phyloP scores from a whole-genome alignment of 2,113 vertebrate species.

The Dascyllus trimaculatus region DNA sequence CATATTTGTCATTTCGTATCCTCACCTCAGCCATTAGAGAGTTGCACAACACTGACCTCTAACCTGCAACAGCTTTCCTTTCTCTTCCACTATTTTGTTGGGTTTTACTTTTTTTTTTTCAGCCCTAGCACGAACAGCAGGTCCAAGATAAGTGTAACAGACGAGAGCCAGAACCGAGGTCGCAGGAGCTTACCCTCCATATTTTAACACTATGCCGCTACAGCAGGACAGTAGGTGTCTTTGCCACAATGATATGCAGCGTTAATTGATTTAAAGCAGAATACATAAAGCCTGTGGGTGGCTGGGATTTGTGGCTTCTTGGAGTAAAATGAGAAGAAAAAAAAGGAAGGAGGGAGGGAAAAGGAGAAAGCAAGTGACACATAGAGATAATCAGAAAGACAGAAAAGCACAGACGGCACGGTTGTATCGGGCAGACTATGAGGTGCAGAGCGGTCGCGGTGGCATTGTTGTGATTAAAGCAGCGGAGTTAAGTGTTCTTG shows the following conservation, averaged over 20 bases:
- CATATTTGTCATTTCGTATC: slow-evolving; percentile 15
- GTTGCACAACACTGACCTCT: slow-evolving; percentile 26
- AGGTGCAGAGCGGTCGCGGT: neutral
- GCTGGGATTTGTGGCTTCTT: slow-evolving; percentile 20
- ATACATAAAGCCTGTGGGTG: slow-evolving; percentile 1
- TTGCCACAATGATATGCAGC: slow-evolving; percentile 29
- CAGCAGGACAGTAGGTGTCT: slow-evolving; percentile 25
- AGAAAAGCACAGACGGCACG: neutral
- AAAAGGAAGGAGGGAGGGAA: neutral
- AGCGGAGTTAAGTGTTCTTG: slow-evolving; percentile 48
- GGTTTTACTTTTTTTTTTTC: neutral
- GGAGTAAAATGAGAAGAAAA: neutral
- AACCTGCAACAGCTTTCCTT: slow-evolving; percentile 6
- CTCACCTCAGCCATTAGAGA: slow-evolving; percentile 4
- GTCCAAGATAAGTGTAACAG: slow-evolving; percentile 15
- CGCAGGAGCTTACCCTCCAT: slow-evolving; percentile 20
- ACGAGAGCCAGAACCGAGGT: slow-evolving; percentile 15
- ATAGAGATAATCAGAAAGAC: slow-evolving; percentile 29
- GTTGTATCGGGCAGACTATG: neutral
- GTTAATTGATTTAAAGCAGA: slow-evolving; percentile 61
- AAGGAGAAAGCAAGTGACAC: slow-evolving; percentile 9
- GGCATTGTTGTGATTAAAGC: slow-evolving; percentile 39
- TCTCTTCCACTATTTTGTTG: neutral
- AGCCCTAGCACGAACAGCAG: slow-evolving; percentile 23
- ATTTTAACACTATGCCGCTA: slow-evolving; percentile 29